These are phyloP conservation scores for Tipula helvola DNA, from an alignment of 2,888 invertebrate genomes.

Conservation along the genomic window DNA sequence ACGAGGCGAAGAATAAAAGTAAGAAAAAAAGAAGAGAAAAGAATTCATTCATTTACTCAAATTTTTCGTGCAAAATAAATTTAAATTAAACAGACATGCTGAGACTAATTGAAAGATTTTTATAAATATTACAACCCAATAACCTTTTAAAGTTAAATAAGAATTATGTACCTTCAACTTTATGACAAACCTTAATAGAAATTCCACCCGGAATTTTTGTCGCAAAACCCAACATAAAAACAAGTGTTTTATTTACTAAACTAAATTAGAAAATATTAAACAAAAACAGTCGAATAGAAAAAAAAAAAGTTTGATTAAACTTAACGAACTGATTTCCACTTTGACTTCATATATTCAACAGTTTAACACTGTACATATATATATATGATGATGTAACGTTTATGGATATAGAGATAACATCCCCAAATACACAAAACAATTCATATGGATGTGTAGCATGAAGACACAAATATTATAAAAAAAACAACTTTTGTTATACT, in stretches of 20 bases:
- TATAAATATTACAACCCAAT: background rate
- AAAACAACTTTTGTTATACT: background rate
- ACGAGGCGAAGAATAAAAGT: background rate
- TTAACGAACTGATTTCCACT: background rate
- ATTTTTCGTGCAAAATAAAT: background rate
- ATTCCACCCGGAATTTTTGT: background rate
- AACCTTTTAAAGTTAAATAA: no score
- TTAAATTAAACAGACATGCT: background rate
- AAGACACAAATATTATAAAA: background rate
- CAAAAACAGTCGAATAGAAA: background rate
- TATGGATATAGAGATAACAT: background rate
- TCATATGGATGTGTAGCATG: background rate
- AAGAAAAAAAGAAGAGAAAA: background rate
- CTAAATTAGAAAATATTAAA: background rate
- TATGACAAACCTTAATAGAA: background rate
- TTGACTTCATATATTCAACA: background rate
- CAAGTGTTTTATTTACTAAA: background rate
- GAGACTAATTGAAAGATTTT: background rate
- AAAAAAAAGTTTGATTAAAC: background rate
- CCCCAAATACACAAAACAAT: background rate
- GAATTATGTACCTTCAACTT: background rate
- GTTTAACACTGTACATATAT: background rate
- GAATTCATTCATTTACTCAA: background rate
- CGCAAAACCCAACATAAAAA: background rate
- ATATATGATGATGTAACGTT: background rate